Conservation (phyloP, 1,140 invertebrate genomes). For the Ostrea edulis region DNA sequence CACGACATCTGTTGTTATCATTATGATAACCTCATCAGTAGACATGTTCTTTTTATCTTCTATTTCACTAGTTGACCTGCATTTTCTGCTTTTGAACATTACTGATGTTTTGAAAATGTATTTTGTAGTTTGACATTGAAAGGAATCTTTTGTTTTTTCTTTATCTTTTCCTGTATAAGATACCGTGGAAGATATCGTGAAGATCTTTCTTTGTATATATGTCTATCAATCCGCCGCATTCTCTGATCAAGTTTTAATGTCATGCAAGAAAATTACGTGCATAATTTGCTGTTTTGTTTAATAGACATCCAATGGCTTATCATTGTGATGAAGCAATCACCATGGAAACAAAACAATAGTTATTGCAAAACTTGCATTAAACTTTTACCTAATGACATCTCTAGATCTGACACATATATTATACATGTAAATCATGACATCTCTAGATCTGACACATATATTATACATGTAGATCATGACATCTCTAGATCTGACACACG, state of each 20-base stretch:
- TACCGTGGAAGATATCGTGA: not conserved
- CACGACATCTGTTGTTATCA: conserved; percentile 5
- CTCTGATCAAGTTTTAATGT: conserved; percentile 1
- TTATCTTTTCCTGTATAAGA: not conserved
- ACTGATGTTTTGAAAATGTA: not conserved
- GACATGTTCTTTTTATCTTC: conserved; percentile 21
- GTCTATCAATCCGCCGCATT: not conserved
- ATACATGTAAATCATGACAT: no score
- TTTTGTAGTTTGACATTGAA: not conserved
- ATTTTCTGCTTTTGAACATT: conserved; percentile 7
- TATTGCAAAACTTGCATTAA: not conserved
- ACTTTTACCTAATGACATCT: not conserved
- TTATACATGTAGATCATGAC: no score
- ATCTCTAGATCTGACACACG: no score
- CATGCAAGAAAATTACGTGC: not conserved
- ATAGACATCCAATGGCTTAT: not conserved
- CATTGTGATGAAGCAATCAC: not conserved
- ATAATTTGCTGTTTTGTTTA: not conserved
- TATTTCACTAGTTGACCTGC: conserved; percentile 12
- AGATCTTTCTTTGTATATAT: not conserved
- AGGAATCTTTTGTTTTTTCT: not conserved
- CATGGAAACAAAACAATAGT: conserved; percentile 8
- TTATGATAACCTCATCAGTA: conserved; percentile 21
- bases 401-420: no score
- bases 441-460: no score